phyloP scores from a whole-genome alignment of 92 coral and sea anemone genomes.

The Porites evermanni region DNA sequence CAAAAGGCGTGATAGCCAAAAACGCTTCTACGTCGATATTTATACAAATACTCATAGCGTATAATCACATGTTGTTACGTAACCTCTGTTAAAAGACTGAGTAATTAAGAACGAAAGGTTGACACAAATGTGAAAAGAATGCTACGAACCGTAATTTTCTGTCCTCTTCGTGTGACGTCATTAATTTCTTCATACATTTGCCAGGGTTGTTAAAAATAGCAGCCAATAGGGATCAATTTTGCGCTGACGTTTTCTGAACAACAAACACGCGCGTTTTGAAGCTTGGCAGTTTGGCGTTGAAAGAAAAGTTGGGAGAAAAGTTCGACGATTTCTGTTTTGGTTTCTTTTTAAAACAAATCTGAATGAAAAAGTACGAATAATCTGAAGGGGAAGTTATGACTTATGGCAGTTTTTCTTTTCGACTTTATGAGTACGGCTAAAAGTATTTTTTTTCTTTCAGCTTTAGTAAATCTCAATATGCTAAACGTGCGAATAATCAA shows the following conservation, averaged over 20 bases:
- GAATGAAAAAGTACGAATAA: slow-evolving; percentile 16
- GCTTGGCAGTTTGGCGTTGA: neutral
- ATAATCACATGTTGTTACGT: too few species aligned
- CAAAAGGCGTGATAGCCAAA: too few species aligned
- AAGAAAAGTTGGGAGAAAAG: neutral
- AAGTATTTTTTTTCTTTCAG: slow-evolving; percentile 5
- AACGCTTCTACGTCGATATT: too few species aligned
- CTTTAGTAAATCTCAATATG: slow-evolving; percentile 45
- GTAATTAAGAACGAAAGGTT: too few species aligned
- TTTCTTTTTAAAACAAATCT: slow-evolving; percentile 17
- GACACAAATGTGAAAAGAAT: too few species aligned
- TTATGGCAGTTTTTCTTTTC: neutral
- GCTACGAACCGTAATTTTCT: too few species aligned
- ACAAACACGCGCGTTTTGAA: neutral
- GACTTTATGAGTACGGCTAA: neutral
- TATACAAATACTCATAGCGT: too few species aligned
- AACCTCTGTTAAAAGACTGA: too few species aligned
- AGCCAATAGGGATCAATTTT: neutral
- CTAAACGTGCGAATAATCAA: slow-evolving; percentile 78
- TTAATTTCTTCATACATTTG: too few species aligned
- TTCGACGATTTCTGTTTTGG: neutral
- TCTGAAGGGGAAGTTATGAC: neutral
- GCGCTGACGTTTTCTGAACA: slow-evolving; percentile 21
- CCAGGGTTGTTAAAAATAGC: neutral
- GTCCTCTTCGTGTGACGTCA: too few species aligned